phyloP scores from a whole-genome alignment of 2,888 invertebrate genomes.

The Cephus sareptanus region DNA sequence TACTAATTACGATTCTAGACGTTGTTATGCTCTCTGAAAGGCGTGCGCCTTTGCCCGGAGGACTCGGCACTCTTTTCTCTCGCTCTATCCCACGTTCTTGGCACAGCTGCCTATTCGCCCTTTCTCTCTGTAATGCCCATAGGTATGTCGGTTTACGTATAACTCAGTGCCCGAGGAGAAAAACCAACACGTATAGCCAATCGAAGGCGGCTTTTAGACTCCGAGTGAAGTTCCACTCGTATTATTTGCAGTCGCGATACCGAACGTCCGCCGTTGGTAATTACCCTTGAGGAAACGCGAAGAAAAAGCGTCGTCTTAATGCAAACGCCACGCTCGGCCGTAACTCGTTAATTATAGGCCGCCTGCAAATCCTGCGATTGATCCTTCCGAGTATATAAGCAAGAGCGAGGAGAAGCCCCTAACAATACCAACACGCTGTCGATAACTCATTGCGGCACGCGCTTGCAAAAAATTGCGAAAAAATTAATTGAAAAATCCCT shows the following conservation, averaged over 20 bases:
- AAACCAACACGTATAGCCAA: slow-evolving; percentile 59
- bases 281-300: slow-evolving; percentile 53
- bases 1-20: slow-evolving; percentile 64
- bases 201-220: slow-evolving; percentile 44
- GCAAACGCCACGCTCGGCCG: slow-evolving; percentile 57
- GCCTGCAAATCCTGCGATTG: slow-evolving; percentile 56
- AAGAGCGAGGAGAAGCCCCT: slow-evolving; percentile 6
- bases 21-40: slow-evolving; percentile 46
- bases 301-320: slow-evolving; percentile 65
- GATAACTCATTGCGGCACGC: slow-evolving; percentile 56
- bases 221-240: not conserved
- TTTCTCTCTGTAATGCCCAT: not conserved
- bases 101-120: not conserved
- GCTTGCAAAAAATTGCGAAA: slow-evolving; percentile 41
- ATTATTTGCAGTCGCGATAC: slow-evolving; percentile 21
- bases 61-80: not conserved
- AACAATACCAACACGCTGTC: slow-evolving; percentile 53
- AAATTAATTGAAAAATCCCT: slow-evolving; percentile 59
- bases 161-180: slow-evolving; percentile 44
- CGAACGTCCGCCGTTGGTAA: slow-evolving; percentile 51
- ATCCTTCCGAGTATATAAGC: slow-evolving; percentile 44
- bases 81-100: not conserved
- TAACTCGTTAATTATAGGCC: slow-evolving; percentile 66
- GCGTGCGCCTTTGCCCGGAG: slow-evolving; percentile 11
- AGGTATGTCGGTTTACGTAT: not conserved